Evolutionary conservation across 2,113 vertebrate species (phyloP).

Genomic region (Ursus arctos): DNA sequence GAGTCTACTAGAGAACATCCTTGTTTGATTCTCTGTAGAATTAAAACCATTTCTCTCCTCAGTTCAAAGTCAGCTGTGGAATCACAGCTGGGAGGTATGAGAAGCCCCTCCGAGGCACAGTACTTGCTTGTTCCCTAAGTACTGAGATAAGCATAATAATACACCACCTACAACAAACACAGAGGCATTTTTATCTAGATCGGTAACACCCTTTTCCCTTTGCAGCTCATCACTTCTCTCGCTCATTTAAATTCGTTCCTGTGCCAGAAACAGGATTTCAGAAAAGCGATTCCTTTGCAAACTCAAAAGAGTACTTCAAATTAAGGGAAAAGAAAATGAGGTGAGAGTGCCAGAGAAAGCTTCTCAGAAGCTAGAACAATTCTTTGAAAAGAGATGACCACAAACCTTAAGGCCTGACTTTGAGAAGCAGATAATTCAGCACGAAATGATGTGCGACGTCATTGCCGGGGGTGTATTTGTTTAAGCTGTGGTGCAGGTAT

Average conservation of each 20-base stretch:
- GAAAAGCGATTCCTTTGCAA: neutral
- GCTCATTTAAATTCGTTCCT: slow-evolving; percentile 27
- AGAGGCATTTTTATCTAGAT: neutral
- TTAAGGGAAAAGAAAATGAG: slow-evolving; percentile 19
- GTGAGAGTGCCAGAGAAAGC: neutral
- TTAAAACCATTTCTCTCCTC: slow-evolving; percentile 5
- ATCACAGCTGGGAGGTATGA: neutral
- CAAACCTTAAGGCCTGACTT: neutral
- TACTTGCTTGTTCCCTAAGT: slow-evolving; percentile 18
- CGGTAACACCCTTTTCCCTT: neutral
- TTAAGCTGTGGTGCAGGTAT: neutral
- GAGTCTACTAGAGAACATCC: neutral
- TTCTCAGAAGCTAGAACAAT: slow-evolving; percentile 37
- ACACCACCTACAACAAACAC: neutral
- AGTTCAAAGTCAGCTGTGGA: slow-evolving; percentile 23
- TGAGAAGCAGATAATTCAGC: neutral
- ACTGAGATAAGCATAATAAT: neutral
- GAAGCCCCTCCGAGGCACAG: neutral
- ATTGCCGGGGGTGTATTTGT: neutral
- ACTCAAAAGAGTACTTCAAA: slow-evolving; percentile 39
- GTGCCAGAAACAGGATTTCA: slow-evolving; percentile 24
- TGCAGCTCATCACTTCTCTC: neutral
- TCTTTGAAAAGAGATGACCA: neutral
- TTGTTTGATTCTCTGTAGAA: neutral
- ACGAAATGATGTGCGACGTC: neutral